phyloP scores from a whole-genome alignment of 2,888 invertebrate genomes.

The Embidobia sp. region DNA sequence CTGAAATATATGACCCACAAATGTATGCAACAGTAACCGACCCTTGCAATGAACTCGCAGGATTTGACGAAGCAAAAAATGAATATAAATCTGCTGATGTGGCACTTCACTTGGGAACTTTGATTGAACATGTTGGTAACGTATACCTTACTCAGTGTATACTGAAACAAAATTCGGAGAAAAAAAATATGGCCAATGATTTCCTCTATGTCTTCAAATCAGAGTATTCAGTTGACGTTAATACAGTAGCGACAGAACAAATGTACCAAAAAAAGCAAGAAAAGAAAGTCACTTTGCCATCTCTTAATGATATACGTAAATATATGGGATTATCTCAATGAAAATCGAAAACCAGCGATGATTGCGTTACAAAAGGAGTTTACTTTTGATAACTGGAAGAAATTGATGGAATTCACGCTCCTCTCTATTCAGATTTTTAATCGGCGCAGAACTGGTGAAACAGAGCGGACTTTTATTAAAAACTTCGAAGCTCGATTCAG shows the following conservation, averaged over 20 bases:
- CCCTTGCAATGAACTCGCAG: conserved; percentile 1
- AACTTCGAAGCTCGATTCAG: conserved; percentile 59
- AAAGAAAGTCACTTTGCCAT: conserved; percentile 28
- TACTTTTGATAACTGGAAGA: conserved; percentile 39
- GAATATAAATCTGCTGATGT: conserved; percentile 2
- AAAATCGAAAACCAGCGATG: neutral
- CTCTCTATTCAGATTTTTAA: conserved; percentile 66
- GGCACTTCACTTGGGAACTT: conserved; percentile 11
- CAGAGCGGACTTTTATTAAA: conserved; percentile 60
- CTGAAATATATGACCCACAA: too few species aligned
- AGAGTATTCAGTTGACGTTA: conserved; percentile 21
- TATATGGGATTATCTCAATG: conserved; percentile 10
- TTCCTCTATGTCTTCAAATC: conserved; percentile 11
- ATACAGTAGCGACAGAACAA: conserved; percentile 41
- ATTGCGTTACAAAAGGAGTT: neutral
- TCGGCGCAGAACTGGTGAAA: conserved; percentile 66
- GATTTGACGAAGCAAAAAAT: conserved; percentile 13
- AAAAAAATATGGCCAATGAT: neutral
- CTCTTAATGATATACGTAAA: conserved; percentile 36
- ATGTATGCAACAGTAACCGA: neutral
- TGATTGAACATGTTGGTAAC: conserved; percentile 1
- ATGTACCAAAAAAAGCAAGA: conserved; percentile 11
- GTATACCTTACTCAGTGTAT: conserved; percentile 10
- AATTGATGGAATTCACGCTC: conserved; percentile 52
- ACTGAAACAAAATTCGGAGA: neutral